These are phyloP conservation scores for Patiria pectinifera DNA, from an alignment of 53 echinoderm and acorn worm genomes.

Conservation along the genomic window DNA sequence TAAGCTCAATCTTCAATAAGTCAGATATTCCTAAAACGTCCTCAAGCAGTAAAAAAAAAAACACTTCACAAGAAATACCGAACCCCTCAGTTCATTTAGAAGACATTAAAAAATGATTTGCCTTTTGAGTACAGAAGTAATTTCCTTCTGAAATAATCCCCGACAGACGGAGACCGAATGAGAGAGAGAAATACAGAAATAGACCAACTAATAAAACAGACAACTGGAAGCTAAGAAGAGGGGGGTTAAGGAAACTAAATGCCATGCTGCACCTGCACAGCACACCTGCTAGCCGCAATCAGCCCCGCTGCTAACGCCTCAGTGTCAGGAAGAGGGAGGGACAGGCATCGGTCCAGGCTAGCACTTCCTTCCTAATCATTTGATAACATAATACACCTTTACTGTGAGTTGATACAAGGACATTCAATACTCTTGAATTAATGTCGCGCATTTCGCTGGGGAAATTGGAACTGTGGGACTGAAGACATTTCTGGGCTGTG, in stretches of 20 bases:
- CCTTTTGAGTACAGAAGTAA: not conserved
- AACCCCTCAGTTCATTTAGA: not conserved
- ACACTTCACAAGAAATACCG: no score
- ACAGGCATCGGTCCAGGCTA: constrained; percentile 44
- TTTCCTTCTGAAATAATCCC: not conserved
- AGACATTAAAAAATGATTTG: not conserved
- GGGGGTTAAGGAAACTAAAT: constrained; percentile 14
- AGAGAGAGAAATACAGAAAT: not conserved
- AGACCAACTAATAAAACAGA: constrained; percentile 5
- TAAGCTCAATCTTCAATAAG: not conserved
- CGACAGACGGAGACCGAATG: not conserved
- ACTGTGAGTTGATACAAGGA: constrained; percentile 51
- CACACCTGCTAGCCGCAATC: constrained; percentile 32
- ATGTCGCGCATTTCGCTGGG: constrained; percentile 45
- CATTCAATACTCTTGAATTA: constrained; percentile 65
- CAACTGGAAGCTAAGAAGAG: constrained; percentile 17
- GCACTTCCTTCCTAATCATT: constrained; percentile 50
- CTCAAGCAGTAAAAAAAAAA: not conserved
- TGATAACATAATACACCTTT: constrained; percentile 64
- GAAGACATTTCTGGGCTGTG: constrained; percentile 33
- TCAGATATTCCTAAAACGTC: not conserved
- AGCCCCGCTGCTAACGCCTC: not conserved
- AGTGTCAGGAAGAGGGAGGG: not conserved
- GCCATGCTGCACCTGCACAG: constrained; percentile 44
- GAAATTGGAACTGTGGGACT: constrained; percentile 15